Evolutionary conservation across 2,113 vertebrate genomes (phyloP).

Genomic region (Perccottus glenii): DNA sequence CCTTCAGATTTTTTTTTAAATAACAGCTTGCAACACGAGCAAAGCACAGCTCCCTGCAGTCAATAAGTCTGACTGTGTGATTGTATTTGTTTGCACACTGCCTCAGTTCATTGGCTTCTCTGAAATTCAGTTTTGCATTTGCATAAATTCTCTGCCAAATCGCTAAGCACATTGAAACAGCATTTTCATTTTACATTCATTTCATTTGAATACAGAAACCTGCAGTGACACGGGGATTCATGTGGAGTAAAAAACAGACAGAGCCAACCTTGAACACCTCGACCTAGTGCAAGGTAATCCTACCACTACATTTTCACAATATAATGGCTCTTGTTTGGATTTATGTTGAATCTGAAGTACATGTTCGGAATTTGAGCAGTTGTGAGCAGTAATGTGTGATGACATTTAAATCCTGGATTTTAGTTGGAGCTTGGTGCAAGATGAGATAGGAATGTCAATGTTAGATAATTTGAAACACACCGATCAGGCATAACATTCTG

Average conservation of each 20-base stretch:
- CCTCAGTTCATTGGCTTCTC: constrained; percentile 39
- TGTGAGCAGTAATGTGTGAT: too few species aligned
- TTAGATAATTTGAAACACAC: not conserved
- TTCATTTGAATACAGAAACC: constrained; percentile 35
- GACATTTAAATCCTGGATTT: too few species aligned
- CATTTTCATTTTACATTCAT: constrained; percentile 12
- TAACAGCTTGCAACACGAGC: constrained; percentile 1
- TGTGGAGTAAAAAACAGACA: constrained; percentile 5
- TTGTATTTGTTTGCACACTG: constrained; percentile 37
- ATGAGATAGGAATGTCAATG: not conserved
- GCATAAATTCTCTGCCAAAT: constrained; percentile 38
- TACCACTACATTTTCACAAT: too few species aligned
- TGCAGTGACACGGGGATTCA: constrained; percentile 9
- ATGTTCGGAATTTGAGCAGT: too few species aligned
- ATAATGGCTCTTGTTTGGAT: too few species aligned
- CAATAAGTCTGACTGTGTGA: constrained; percentile 36
- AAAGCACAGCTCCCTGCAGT: constrained; percentile 25
- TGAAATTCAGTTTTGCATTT: constrained; percentile 36
- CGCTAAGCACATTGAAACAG: constrained; percentile 23
- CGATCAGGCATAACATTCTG: too few species aligned
- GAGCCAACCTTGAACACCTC: not conserved
- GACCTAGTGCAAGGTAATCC: too few species aligned
- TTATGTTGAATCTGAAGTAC: too few species aligned
- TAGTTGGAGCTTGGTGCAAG: too few species aligned
- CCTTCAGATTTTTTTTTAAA: constrained; percentile 14